Evolutionary conservation across 2,113 vertebrate genomes (phyloP), one percentile per base, ranked within the genome.

Genomic region (Saccopteryx leptura): DNA sequence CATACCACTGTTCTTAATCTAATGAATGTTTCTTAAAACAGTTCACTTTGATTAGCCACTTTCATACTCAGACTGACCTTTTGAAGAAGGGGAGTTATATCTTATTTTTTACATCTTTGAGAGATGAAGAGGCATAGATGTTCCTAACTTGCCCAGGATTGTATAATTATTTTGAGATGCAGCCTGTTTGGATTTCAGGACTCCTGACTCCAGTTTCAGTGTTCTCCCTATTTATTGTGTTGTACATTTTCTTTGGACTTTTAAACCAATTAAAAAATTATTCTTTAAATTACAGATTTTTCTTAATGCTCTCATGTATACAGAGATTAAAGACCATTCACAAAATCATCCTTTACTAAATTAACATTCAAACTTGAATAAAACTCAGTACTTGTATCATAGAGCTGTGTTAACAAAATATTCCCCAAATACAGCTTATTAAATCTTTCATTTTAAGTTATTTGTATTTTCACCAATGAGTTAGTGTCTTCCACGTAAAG

Each of bases 391-490:
- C 87, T 94, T 46, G 15, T 66, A 94, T 94, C 93, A 52, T 24
- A 94, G 86, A 96, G 80, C 15, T 71, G 56, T 93, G 96, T 74
- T 60, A 96, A n/a, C 54, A 93, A 97, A 96, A 94, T 85, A 21
- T 81, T 94, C 58, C 60, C 81, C 91, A 68, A 94, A 92, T 78
- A 50, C 46, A 54, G 75, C 88, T 98, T 97, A 93, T 94, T 97
- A 97, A 98, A 97, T 74, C 95, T 86, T 79, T 88, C 95, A 91
- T 90, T 75, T 96, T 85, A 72, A 97, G 63, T 93, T 97, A 95
- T 96, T 98, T 98, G 96, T 94, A 94, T 96, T 86, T 98, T 97
- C 80, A 96, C 82, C 91, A 96, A 91, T 39, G 94, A 98, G 91
- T 96, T 95, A 91, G 65, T 72, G 39, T 96, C 98, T 98, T 98